Evolutionary conservation across 1,140 invertebrate species (phyloP).

Genomic region (Dendroctonus valens): DNA sequence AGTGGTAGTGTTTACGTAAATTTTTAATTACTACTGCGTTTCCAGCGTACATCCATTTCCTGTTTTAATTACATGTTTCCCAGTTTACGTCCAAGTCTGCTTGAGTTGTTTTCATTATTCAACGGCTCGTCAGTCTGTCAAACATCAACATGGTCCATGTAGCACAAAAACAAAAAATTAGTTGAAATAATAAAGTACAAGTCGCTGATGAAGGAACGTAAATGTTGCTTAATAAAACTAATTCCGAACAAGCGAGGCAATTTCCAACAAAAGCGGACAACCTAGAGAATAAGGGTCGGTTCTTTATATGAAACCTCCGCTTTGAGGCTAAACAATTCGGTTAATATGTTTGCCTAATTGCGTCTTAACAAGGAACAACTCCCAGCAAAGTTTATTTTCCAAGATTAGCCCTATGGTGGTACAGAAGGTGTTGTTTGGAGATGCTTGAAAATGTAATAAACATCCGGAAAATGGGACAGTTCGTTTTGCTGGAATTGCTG

Average conservation of each 20-base stretch:
- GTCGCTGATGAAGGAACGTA: no score
- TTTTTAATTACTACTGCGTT: no score
- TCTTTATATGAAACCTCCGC: slow-evolving; percentile 19
- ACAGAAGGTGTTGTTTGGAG: slow-evolving; percentile 17
- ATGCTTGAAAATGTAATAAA: slow-evolving; percentile 9
- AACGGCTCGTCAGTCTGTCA: no score
- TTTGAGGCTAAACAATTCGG: slow-evolving; percentile 12
- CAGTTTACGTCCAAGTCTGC: no score
- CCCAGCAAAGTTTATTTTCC: slow-evolving; percentile 4
- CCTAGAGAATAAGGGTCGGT: slow-evolving; percentile 10
- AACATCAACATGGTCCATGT: no score
- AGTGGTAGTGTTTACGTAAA: no score
- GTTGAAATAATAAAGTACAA: no score
- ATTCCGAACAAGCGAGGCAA: slow-evolving; percentile 7
- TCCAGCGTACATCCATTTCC: no score
- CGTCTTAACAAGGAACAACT: slow-evolving; percentile 12
- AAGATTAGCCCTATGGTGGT: slow-evolving; percentile 5
- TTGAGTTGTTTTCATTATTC: no score
- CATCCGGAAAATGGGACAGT: background rate
- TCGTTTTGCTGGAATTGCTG: background rate
- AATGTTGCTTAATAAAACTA: slow-evolving; percentile 12
- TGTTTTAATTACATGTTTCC: no score
- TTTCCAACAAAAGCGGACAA: slow-evolving; percentile 3
- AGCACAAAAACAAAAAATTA: no score
- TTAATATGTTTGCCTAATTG: slow-evolving; percentile 20